Evolutionary conservation across 2,888 invertebrate species (phyloP).

Genomic region (Sinentomon sp.): DNA sequence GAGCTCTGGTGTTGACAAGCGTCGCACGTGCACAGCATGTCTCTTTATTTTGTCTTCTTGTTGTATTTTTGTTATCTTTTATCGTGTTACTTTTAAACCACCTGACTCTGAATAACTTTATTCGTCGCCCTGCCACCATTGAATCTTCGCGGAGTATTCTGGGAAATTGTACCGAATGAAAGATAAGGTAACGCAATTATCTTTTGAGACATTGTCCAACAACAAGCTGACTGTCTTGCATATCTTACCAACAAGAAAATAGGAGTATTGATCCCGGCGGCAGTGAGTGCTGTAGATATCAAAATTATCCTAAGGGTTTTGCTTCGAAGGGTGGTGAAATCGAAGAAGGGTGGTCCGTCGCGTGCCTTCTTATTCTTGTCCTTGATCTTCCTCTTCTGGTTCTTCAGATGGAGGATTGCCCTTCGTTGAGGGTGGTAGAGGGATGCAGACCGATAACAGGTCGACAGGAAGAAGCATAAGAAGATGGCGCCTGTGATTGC

Average conservation of each 20-base stretch:
- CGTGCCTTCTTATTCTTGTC: slow-evolving; percentile 43
- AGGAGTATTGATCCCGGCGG: slow-evolving; percentile 61
- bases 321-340: slow-evolving; percentile 54
- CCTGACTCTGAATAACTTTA: no score
- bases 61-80: no score
- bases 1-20: no score
- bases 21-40: no score
- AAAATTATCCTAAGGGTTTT: slow-evolving; percentile 57
- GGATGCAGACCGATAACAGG: slow-evolving; percentile 63
- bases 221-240: no score
- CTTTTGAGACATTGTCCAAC: no score
- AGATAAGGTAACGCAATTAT: no score
- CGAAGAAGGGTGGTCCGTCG: slow-evolving; percentile 61
- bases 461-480: slow-evolving; percentile 53
- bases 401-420: slow-evolving; percentile 63
- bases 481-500: slow-evolving; percentile 59
- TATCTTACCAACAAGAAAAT: slow-evolving; percentile 45
- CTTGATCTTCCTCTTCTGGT: slow-evolving; percentile 57
- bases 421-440: slow-evolving; percentile 62
- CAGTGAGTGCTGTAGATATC: slow-evolving; percentile 45
- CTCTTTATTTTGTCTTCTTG: no score
- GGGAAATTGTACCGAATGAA: no score
- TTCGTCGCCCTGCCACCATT: no score
- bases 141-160: no score
- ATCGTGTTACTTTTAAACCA: no score